These are phyloP conservation scores for Alviniconcha marisindica DNA, from an alignment of 1,140 invertebrate species.

Conservation along the genomic window DNA sequence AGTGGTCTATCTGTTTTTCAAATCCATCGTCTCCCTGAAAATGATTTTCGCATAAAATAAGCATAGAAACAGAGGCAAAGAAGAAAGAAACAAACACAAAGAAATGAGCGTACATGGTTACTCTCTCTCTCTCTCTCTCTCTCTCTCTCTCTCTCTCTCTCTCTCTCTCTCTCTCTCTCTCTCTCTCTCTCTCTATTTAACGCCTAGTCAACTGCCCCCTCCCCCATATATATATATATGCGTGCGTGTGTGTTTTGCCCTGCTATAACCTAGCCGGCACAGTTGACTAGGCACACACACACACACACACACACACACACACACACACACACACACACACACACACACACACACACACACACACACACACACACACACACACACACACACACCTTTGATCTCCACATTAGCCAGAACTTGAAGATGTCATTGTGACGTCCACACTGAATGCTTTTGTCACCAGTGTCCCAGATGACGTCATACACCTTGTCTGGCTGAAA, in stretches of 20 bases:
- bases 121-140: not conserved
- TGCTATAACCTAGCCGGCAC: no score
- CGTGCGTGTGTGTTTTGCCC: not conserved
- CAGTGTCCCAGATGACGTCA: slow-evolving; percentile 96
- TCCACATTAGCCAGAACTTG: slow-evolving; percentile 99
- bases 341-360: no score
- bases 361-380: not conserved
- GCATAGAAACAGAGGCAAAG: no score
- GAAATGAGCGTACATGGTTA: no score
- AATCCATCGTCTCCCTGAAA: slow-evolving; percentile 72
- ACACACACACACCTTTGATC: slow-evolving; percentile 63
- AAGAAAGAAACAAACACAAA: no score
- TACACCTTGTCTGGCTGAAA: slow-evolving; percentile 99
- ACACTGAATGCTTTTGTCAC: slow-evolving; percentile 99
- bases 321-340: not conserved
- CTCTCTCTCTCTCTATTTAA: not conserved
- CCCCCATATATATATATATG: not conserved
- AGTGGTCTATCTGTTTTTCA: slow-evolving; percentile 70
- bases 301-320: not conserved
- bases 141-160: not conserved
- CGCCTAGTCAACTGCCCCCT: not conserved
- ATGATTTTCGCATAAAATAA: no score
- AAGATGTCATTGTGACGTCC: slow-evolving; percentile 99
- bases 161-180: not conserved
- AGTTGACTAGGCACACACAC: not conserved